Evolutionary conservation across 1,140 invertebrate genomes (phyloP), one percentile per base, ranked within the genome.

Genomic region (Drosophila insularis): DNA sequence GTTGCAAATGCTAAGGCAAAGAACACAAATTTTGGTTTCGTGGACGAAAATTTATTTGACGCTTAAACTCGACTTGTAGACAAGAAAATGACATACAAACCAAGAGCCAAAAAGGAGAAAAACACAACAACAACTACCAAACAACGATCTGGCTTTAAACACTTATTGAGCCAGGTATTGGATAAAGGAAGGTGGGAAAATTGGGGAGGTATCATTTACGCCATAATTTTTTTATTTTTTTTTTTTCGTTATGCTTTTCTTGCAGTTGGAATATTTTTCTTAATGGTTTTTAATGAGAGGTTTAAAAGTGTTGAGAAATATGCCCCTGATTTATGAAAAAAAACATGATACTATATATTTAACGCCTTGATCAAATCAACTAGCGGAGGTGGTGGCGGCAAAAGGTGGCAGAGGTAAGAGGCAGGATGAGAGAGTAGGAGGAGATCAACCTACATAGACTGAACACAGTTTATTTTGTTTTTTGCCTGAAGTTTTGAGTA

Each of bases 61-160:
- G 82, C 82, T 87, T 65, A 68, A 64, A 79, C 66, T 68, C 82
- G 75, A 86, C 63, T 73, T 77, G 79, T 76, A 80, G 82, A 87
- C 82, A 86, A 76, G 82, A 86, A 86, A 86, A 86, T 86, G 82
- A 86, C 82, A 86, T 84, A 86, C 82, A 86, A 86, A 86, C 82
- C 82, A 84, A 87, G 82, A 87, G 82, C 87, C 78, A 81, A 50
- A 50, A 50, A 13, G 35, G 11, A 37, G 11, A n/a, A 35, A 35
- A 35, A 35, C 7, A 37, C 10, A 37, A 50, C 5, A 50, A 50
- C n/a, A 17, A 17, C 17, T n/a, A 76, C 64, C 40, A 59, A 19
- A 60, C 64, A 72, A 61, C 69, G 62, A 80, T 71, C 64, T 62
- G 37, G 63, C 43, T 50, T 50, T 13, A 68, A 63, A 76, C 81